phyloP scores from a whole-genome alignment of 2,888 invertebrate genomes.

The Doris montereyensis region DNA sequence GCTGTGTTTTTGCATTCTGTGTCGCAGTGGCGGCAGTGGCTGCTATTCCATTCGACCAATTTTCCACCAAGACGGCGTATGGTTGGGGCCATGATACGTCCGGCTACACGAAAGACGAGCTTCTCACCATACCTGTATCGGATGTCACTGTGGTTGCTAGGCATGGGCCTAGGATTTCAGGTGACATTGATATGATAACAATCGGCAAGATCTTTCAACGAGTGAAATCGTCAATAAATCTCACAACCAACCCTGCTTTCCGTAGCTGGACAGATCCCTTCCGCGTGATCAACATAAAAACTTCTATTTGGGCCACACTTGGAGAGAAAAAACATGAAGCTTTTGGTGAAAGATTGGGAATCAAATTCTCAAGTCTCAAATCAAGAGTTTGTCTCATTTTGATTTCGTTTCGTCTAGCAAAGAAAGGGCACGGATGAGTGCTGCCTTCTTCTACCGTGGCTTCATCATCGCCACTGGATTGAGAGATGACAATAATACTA shows the following conservation, averaged over 20 bases:
- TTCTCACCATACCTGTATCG: slow-evolving; percentile 46
- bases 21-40: too few species aligned
- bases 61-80: slow-evolving; percentile 64
- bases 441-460: slow-evolving; percentile 65
- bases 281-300: slow-evolving; percentile 59
- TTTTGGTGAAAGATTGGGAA: slow-evolving; percentile 58
- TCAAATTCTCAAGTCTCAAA: slow-evolving; percentile 52
- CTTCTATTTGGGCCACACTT: slow-evolving; percentile 53
- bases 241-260: slow-evolving; percentile 46
- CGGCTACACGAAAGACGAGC: slow-evolving; percentile 47
- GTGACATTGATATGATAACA: slow-evolving; percentile 57
- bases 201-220: slow-evolving; percentile 52
- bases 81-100: slow-evolving; percentile 46
- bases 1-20: too few species aligned
- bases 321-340: slow-evolving; percentile 59
- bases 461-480: slow-evolving; percentile 48
- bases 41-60: too few species aligned
- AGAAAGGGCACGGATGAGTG: slow-evolving; percentile 66
- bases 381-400: slow-evolving; percentile 50
- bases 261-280: slow-evolving; percentile 60
- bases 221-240: slow-evolving; percentile 47
- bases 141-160: slow-evolving; percentile 55
- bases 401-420: slow-evolving; percentile 64
- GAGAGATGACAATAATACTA: slow-evolving; percentile 32
- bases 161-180: slow-evolving; percentile 63